Conservation (phyloP, 2,113 vertebrate genomes). For the Shinisaurus crocodilurus region DNA sequence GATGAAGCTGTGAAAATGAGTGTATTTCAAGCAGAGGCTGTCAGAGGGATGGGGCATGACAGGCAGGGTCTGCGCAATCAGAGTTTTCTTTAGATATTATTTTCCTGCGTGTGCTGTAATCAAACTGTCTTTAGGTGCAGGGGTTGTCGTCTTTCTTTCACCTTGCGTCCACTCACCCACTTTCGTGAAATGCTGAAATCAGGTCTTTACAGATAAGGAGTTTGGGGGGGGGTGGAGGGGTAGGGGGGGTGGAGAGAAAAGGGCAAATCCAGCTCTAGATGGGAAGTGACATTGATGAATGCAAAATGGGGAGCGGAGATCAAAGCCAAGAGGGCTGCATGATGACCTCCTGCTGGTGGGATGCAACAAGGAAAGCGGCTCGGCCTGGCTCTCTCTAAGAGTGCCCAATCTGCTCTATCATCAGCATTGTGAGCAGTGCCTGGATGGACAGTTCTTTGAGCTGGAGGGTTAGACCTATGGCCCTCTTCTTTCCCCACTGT, state of each 20-base stretch:
- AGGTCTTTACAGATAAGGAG: not conserved
- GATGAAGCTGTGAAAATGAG: constrained; percentile 17
- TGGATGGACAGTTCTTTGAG: not conserved
- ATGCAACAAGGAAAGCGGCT: rapidly evolving
- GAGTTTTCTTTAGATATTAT: not conserved
- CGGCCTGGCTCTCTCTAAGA: not conserved
- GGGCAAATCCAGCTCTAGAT: constrained; percentile 14
- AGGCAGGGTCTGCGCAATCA: not conserved
- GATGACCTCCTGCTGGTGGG: not conserved
- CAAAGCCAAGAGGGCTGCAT: not conserved
- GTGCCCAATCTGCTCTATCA: not conserved
- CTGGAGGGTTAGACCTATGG: no score
- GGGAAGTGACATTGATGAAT: constrained; percentile 6
- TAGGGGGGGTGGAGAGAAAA: not conserved
- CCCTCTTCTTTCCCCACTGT: not conserved
- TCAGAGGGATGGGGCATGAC: not conserved
- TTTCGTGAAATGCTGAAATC: not conserved
- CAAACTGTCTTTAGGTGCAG: not conserved
- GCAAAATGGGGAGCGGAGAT: constrained; percentile 19
- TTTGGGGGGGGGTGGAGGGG: not conserved
- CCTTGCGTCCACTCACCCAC: not conserved
- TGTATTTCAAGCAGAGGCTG: not conserved
- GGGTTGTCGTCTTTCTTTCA: not conserved
- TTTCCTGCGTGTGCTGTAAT: constrained; percentile 4
- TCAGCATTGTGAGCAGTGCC: no score